Conservation (phyloP, 2,113 vertebrate species). For the Melanerpes formicivorus region DNA sequence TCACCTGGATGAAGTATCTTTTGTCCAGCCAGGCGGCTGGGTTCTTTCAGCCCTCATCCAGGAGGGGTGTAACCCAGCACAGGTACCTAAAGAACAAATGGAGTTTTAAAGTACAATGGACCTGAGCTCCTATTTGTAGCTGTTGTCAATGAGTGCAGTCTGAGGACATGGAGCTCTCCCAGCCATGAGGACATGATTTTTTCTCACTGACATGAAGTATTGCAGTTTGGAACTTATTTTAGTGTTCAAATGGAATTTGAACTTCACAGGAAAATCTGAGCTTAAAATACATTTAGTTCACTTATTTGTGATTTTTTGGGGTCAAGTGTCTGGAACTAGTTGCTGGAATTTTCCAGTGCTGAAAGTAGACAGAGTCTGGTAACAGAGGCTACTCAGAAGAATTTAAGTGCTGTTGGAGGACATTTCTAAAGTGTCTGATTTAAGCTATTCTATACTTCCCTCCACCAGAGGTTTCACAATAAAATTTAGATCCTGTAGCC, state of each 20-base stretch:
- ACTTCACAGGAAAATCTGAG: neutral
- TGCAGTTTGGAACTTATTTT: neutral
- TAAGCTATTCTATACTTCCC: neutral
- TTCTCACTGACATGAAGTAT: neutral
- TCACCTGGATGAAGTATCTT: no score
- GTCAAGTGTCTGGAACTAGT: no score
- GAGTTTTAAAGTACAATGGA: neutral
- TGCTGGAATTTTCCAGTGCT: no score
- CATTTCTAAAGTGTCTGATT: neutral
- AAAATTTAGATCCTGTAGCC: neutral
- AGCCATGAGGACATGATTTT: neutral
- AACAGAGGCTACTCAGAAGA: no score
- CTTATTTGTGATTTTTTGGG: neutral
- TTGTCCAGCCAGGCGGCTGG: no score
- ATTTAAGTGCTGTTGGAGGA: neutral
- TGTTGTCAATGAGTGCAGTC: neutral
- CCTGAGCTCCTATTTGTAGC: neutral
- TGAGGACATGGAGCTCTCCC: neutral
- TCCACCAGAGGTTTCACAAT: neutral
- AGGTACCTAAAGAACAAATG: neutral
- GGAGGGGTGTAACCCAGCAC: no score
- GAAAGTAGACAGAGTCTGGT: no score
- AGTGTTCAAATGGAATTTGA: neutral
- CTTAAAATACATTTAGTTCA: neutral
- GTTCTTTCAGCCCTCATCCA: no score